Percentiles rank a stretch among this genome's conserved stretches.
phyloP scores from a whole-genome alignment of 2,113 vertebrate genomes.

The Ivindomyrus marchei region DNA sequence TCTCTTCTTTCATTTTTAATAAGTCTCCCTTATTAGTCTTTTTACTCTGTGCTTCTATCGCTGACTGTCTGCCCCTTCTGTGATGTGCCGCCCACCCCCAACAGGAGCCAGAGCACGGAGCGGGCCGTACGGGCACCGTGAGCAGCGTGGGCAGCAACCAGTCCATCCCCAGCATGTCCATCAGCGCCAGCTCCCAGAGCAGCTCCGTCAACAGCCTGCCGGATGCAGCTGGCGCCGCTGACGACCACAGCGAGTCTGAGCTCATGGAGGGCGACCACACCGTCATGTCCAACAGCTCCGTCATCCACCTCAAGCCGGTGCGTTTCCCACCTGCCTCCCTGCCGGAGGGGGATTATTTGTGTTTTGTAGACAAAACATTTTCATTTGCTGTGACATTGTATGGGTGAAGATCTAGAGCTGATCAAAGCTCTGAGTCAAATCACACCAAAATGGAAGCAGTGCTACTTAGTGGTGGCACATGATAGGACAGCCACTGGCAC shows the following conservation, averaged over 20 bases:
- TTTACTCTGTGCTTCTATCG: background rate
- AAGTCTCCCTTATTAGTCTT: background rate
- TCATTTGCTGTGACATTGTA: background rate
- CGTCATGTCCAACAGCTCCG: constrained; percentile 96
- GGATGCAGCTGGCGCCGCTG: constrained; percentile 64
- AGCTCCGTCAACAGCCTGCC: constrained; percentile 97
- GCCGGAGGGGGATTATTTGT: background rate
- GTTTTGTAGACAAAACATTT: background rate
- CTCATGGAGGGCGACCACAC: constrained; percentile 95
- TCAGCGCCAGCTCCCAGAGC: constrained; percentile 98
- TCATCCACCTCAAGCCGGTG: constrained; percentile 91
- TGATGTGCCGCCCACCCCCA: constrained; percentile 62
- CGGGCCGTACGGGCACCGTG: constrained; percentile 87
- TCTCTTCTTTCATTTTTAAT: background rate
- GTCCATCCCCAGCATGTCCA: constrained; percentile 98
- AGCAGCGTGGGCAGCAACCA: constrained; percentile 99
- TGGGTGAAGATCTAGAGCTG: background rate
- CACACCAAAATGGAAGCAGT: background rate
- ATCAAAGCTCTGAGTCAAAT: background rate
- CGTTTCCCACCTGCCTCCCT: too few species aligned
- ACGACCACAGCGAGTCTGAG: constrained; percentile 95
- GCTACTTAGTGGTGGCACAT: background rate
- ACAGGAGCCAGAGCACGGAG: constrained; percentile 85
- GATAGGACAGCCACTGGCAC: background rate
- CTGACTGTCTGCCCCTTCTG: constrained; percentile 52